Conservation (phyloP, 2,888 invertebrate genomes). For the Diarsia rubi region DNA sequence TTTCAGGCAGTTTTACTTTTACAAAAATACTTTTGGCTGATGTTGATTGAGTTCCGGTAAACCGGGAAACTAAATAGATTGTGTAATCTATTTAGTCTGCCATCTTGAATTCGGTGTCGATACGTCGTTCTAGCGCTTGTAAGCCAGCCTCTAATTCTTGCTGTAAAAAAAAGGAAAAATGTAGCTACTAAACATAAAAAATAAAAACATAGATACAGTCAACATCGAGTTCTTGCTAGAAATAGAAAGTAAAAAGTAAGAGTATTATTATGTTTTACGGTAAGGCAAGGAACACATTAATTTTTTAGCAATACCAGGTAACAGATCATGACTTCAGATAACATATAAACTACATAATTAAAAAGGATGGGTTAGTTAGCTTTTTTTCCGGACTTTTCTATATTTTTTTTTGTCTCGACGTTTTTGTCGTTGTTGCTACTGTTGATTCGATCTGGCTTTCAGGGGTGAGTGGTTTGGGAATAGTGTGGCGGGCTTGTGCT, state of each 20-base stretch:
- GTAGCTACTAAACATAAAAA: background rate
- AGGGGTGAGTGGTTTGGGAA: too few relatives aligned
- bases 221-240: background rate
- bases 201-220: slow-evolving; percentile 2
- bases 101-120: slow-evolving; percentile 84
- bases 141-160: slow-evolving; percentile 83
- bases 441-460: too few relatives aligned
- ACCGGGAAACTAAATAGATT: slow-evolving; percentile 12
- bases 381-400: background rate
- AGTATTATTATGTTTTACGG: background rate
- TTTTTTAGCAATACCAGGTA: background rate
- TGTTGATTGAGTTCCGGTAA: slow-evolving; percentile 19
- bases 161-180: slow-evolving; percentile 64
- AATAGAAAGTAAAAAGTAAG: background rate
- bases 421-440: too few relatives aligned
- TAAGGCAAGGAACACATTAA: background rate
- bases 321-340: background rate
- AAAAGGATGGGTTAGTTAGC: background rate
- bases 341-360: background rate
- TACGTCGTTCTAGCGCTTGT: slow-evolving; percentile 83
- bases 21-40: slow-evolving; percentile 14
- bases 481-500: too few relatives aligned
- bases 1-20: slow-evolving; percentile 2
- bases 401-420: background rate
- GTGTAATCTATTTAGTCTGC: slow-evolving; percentile 72